Conservation (phyloP, 2,888 invertebrate species). For the Enchytraeus crypticus region DNA sequence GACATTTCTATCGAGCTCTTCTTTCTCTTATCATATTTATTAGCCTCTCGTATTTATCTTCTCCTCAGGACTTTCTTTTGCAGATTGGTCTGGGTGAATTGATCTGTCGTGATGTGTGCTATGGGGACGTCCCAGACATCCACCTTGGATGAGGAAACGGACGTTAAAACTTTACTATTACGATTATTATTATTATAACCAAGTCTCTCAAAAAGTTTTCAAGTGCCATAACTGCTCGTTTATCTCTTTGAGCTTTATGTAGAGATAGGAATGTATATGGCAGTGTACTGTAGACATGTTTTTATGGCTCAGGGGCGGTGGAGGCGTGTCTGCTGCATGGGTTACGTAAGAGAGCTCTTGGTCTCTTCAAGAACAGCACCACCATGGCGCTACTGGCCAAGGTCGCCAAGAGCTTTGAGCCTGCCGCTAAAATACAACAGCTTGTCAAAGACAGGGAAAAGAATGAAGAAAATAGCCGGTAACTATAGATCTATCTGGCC, state of each 20-base stretch:
- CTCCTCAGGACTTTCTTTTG: not conserved
- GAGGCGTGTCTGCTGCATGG: constrained; percentile 70
- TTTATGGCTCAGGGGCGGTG: constrained; percentile 69
- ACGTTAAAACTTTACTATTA: too few species aligned
- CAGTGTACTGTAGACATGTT: too few species aligned
- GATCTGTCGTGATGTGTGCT: too few species aligned
- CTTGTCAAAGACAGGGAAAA: constrained; percentile 63
- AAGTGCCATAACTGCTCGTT: not conserved
- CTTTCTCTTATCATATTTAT: not conserved
- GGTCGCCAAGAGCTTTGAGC: constrained; percentile 64
- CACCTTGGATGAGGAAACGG: too few species aligned
- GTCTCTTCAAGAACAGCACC: constrained; percentile 82
- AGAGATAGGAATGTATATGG: not conserved
- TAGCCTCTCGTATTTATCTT: not conserved
- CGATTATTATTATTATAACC: not conserved
- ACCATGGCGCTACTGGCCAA: constrained; percentile 81
- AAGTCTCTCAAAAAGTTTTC: not conserved
- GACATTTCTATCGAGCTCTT: not conserved
- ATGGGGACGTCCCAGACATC: too few species aligned
- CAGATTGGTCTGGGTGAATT: too few species aligned
- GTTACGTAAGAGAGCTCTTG: constrained; percentile 58
- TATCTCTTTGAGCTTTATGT: not conserved
- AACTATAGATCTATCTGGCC: too few species aligned
- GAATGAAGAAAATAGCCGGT: constrained; percentile 33
- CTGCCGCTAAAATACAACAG: constrained; percentile 67